Conservation (phyloP, 2,113 vertebrate genomes). For the Albula goreensis region DNA sequence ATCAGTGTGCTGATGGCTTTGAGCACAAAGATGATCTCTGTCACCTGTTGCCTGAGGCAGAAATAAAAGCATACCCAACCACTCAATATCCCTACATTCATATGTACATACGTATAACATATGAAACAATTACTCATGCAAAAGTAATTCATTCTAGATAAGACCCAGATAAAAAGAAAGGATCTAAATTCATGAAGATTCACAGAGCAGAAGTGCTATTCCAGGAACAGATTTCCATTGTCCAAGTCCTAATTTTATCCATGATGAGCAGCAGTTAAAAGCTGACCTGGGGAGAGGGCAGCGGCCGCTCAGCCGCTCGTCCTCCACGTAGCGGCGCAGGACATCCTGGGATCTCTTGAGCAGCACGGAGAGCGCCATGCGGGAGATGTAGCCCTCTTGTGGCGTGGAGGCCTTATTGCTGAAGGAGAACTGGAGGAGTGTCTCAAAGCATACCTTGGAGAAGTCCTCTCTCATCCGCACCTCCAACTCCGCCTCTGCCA, state of each 20-base stretch:
- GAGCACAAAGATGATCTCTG: conserved; percentile 98
- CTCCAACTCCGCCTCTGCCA: conserved; percentile 93
- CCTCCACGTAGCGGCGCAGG: conserved; percentile 88
- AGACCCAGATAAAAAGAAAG: no score
- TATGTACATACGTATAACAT: background rate
- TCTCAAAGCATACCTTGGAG: conserved; percentile 99
- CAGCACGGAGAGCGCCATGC: conserved; percentile 95
- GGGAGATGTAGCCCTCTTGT: conserved; percentile 97
- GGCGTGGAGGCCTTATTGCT: conserved; percentile 96
- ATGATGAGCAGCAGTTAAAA: no score
- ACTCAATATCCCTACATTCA: background rate
- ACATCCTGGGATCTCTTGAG: conserved; percentile 94
- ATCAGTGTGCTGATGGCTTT: conserved; percentile 99
- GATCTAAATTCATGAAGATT: no score
- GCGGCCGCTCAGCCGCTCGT: conserved; percentile 93
- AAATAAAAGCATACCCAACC: conserved; percentile 16
- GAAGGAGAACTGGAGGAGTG: conserved; percentile 96
- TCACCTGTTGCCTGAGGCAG: conserved; percentile 90
- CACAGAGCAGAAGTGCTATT: no score
- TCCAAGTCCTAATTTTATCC: no score
- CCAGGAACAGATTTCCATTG: no score
- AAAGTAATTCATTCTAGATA: no score
- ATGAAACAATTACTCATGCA: background rate
- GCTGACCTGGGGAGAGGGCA: conserved; percentile 92
- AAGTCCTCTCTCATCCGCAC: conserved; percentile 96